Percentiles rank a stretch among this genome's conserved stretches.
Conservation (phyloP, 2,797 vertebrate genomes). For the Epinephelus awoara region DNA sequence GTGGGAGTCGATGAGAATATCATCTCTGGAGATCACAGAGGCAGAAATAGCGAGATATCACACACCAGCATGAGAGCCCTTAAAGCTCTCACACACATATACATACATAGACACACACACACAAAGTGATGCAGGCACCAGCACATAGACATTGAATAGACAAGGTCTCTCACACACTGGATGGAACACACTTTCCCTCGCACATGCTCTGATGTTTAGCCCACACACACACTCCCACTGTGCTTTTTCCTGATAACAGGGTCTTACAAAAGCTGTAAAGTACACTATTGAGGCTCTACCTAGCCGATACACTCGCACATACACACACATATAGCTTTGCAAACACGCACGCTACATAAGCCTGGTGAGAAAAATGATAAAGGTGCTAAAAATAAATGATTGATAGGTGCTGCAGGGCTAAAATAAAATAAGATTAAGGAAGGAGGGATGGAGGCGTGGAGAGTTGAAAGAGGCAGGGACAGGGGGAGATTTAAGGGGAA, state of each 20-base stretch:
- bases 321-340: constrained; percentile 13
- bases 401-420: constrained; percentile 72
- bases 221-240: constrained; percentile 51
- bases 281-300: constrained; percentile 21
- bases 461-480: constrained; percentile 44
- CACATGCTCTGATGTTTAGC: constrained; percentile 57
- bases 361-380: constrained; percentile 61
- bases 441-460: constrained; percentile 34
- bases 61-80: constrained; percentile 55
- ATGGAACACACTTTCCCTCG: constrained; percentile 37
- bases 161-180: constrained; percentile 35
- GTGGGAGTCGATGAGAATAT: constrained; percentile 64
- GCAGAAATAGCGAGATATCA: constrained; percentile 65
- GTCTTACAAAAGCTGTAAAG: constrained; percentile 48
- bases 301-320: not conserved
- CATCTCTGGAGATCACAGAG: constrained; percentile 56
- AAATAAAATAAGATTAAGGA: constrained; percentile 72
- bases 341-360: constrained; percentile 21
- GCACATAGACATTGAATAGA: constrained; percentile 24
- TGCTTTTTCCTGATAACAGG: constrained; percentile 47
- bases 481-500: constrained; percentile 61
- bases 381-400: constrained; percentile 81
- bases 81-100: constrained; percentile 18
- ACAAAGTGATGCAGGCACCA: not conserved
- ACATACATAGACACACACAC: constrained; percentile 3